Percentiles rank a stretch among this genome's conserved stretches.
Conservation (phyloP, 1,140 invertebrate genomes). For the Pectinophora gossypiella region DNA sequence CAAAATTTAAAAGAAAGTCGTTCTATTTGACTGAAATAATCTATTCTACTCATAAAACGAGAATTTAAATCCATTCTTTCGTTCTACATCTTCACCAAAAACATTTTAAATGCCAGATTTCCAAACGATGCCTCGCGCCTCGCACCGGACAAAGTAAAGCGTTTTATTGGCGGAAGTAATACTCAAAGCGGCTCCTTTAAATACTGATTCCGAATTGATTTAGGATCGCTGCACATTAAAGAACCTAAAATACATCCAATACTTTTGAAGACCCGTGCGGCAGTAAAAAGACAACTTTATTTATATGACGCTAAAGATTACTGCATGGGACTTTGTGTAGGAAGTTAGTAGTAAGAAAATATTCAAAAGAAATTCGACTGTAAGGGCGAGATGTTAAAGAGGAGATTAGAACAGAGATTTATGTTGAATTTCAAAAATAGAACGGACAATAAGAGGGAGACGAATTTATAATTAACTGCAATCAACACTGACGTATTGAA, state of each 20-base stretch:
- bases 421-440: slow-evolving; percentile 42
- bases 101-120: too few species aligned
- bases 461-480: slow-evolving; percentile 74
- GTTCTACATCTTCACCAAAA: too few species aligned
- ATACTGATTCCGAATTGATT: slow-evolving; percentile 64
- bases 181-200: slow-evolving; percentile 46
- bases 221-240: slow-evolving; percentile 54
- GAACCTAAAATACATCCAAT: slow-evolving; percentile 25
- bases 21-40: too few species aligned
- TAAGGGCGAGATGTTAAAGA: neutral
- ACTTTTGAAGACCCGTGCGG: neutral
- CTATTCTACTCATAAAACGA: too few species aligned
- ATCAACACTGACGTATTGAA: slow-evolving; percentile 73
- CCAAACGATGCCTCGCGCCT: too few species aligned
- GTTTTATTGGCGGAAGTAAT: slow-evolving; percentile 68
- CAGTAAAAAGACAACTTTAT: neutral
- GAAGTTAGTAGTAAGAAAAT: neutral
- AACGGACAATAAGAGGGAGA: slow-evolving; percentile 62
- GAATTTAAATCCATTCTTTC: too few species aligned
- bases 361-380: neutral
- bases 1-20: too few species aligned
- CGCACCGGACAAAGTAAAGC: slow-evolving; percentile 44
- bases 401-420: neutral
- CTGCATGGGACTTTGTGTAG: neutral
- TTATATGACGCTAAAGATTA: neutral